phyloP scores from a whole-genome alignment of 1,140 invertebrate species.

The Nebria ingens region DNA sequence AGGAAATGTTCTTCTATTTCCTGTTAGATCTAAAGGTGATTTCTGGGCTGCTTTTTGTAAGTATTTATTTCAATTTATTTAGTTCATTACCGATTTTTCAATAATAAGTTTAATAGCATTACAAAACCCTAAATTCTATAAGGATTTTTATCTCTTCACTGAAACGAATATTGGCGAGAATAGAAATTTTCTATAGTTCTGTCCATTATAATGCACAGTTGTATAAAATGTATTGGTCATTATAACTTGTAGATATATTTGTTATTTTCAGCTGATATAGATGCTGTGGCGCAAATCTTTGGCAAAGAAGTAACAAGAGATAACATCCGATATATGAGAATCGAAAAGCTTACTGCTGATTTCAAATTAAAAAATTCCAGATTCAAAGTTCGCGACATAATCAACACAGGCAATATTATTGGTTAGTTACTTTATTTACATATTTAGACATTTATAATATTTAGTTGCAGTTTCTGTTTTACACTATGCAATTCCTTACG shows the following conservation, averaged over 20 bases:
- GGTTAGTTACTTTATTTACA: too few species aligned
- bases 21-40: slow-evolving; percentile 61
- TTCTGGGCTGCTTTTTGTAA: slow-evolving; percentile 69
- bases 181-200: too few species aligned
- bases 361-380: slow-evolving; percentile 56
- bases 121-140: too few species aligned
- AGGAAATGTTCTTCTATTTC: slow-evolving; percentile 63
- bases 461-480: not conserved
- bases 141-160: not conserved
- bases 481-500: not conserved
- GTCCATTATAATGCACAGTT: too few species aligned
- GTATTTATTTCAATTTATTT: too few species aligned
- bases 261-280: slow-evolving; percentile 49
- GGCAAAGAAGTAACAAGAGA: slow-evolving; percentile 50
- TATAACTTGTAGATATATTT: slow-evolving; percentile 4
- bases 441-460: not conserved
- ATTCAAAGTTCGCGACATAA: slow-evolving; percentile 57
- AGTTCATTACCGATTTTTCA: too few species aligned
- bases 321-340: slow-evolving; percentile 51
- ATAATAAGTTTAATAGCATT: too few species aligned
- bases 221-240: not conserved
- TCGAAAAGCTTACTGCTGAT: slow-evolving; percentile 54
- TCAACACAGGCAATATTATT: slow-evolving; percentile 64
- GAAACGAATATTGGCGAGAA: not conserved
- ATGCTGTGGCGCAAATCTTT: slow-evolving; percentile 56